Evolutionary conservation across 2,113 vertebrate genomes (phyloP).

Genomic region (Polypterus senegalus): DNA sequence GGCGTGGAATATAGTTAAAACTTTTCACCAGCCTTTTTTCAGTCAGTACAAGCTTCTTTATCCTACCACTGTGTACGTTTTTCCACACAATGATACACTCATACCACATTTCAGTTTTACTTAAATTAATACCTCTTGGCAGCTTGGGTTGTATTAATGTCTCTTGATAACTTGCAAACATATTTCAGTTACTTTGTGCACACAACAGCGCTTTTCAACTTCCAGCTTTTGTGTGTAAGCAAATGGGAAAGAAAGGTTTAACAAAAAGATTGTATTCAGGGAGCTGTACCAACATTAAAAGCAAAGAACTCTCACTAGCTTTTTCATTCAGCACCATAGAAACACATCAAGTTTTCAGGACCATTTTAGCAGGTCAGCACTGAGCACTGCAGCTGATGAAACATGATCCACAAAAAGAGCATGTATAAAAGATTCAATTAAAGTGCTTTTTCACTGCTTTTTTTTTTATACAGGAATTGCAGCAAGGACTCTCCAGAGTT

Average conservation of each 20-base stretch:
- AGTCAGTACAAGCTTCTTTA: too few species aligned
- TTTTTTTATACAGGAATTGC: background rate
- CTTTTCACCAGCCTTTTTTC: too few species aligned
- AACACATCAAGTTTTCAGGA: background rate
- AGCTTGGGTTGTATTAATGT: too few species aligned
- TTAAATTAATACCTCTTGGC: too few species aligned
- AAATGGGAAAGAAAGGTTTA: background rate
- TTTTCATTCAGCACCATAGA: background rate
- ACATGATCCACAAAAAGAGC: background rate
- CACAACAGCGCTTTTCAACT: constrained; percentile 20
- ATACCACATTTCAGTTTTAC: too few species aligned
- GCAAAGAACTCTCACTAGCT: constrained; percentile 20
- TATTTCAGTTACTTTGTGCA: too few species aligned
- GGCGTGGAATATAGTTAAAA: too few species aligned
- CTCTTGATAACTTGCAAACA: too few species aligned
- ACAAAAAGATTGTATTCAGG: constrained; percentile 23
- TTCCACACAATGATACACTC: too few species aligned
- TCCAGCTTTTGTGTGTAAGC: background rate
- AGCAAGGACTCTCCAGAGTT: background rate
- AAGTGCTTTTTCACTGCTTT: background rate
- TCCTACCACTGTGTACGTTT: too few species aligned
- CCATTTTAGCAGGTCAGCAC: background rate
- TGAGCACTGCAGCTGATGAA: background rate
- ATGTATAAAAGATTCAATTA: background rate
- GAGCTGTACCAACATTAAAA: constrained; percentile 20